Evolutionary conservation across 1,140 invertebrate genomes (phyloP), one percentile per base, ranked within the genome.

Genomic region (Anoplolepis gracilipes): DNA sequence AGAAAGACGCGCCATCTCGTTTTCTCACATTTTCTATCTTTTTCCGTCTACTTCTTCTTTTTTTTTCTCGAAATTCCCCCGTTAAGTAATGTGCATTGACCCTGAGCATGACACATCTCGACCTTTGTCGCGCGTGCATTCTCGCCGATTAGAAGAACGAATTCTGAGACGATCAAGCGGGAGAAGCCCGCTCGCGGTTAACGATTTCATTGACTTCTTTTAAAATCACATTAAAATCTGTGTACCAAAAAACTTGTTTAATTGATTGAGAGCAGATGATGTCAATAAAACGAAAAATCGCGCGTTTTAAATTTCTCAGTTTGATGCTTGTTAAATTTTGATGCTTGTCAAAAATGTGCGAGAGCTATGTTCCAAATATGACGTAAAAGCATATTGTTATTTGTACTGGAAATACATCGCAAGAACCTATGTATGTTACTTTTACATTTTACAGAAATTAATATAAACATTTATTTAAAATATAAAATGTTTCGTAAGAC

Each of bases 1-100:
- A 91, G 87, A 90, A 64, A 88, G 84, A 81, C 59, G 55, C 77
- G 59, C 76, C 78, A 36, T 87, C 76, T 72, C 30, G 19, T 76
- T 87, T 49, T 49, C 57, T 84, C 84, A 25, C 30, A 39, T 6
- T 61, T 3, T 73, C 10, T 33, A 61, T 62, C 19, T 61, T 39
- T 10, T 10, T 64, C 13, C 57, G 1, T 16, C 19, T 77, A 22
- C 61, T 22, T 61, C 25, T 72, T 11, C 28, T 42, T n/a, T 36
- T 36, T 72, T 59, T 87, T 78, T 69, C 25, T 49, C 8, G 13
- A 65, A 57, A 65, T 4, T 55, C 36, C 59, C 59, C n/a, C 10
- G 42, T 89, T 79, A 87, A 86, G 61, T 73, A 86, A 89, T 65
- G 70, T 42, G 28, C n/a, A 33, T 36, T 64, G 55, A 75, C 36